Evolutionary conservation across 2,797 vertebrate genomes (phyloP).

Genomic region (Rhinella marina): DNA sequence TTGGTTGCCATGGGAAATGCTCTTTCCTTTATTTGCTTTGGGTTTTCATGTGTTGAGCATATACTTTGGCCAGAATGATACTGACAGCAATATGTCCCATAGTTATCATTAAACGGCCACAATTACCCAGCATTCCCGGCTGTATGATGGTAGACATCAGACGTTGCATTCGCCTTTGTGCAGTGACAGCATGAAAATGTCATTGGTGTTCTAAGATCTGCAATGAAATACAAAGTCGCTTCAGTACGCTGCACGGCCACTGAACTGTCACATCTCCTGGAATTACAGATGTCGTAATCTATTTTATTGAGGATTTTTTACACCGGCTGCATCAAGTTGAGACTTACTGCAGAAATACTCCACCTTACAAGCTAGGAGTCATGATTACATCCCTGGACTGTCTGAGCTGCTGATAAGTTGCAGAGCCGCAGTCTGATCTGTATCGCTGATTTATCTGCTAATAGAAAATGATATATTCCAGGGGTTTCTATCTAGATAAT

Average conservation of each 20-base stretch:
- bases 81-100: background rate
- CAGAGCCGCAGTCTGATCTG: slow-evolving; percentile 10
- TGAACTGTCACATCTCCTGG: slow-evolving; percentile 21
- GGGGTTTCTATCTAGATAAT: background rate
- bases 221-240: background rate
- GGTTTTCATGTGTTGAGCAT: background rate
- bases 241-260: background rate
- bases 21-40: no score
- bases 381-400: slow-evolving; percentile 25
- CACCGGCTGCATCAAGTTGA: background rate
- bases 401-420: slow-evolving; percentile 18
- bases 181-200: slow-evolving; percentile 7
- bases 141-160: background rate
- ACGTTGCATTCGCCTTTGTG: background rate
- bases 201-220: slow-evolving; percentile 6
- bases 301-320: slow-evolving; percentile 43
- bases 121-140: background rate
- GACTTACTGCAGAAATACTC: slow-evolving; percentile 26
- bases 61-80: background rate
- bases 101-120: slow-evolving; percentile 6
- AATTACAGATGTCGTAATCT: slow-evolving; percentile 37
- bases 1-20: no score
- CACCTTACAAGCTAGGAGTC: slow-evolving; percentile 10
- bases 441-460: slow-evolving; percentile 35
- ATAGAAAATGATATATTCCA: slow-evolving; percentile 28